Base-by-base conservation (phyloP, 1,140 invertebrate species). In the Cryptotermes secundus region DNA sequence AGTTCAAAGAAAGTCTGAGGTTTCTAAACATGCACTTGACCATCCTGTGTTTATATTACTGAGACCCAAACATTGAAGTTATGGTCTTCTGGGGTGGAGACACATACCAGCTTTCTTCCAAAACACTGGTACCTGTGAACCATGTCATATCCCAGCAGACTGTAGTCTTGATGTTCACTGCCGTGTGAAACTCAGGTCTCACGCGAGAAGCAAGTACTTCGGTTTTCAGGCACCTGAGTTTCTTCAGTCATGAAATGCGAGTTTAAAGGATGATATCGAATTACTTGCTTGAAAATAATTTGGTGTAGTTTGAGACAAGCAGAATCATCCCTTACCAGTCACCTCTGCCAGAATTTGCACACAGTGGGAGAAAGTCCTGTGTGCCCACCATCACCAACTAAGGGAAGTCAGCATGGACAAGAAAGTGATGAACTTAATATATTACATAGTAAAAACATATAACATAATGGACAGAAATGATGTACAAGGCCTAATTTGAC, bases 401-500 rank as follows among this genome's bases (percentile, higher is more conserved):
- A 16, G 45, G 19, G 19, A 49, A 49, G 81, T 53, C 35, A 26
- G 31, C 42, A 45, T 34, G 26, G 38, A 34, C 81, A 82, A 36
- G 31, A 36, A 42, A 42, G 42, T 31, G n/a, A 53, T 49, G 80
- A 10, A 81, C 10, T 81, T n/a, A 35, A 16, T 34, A 34, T 22
- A 80, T 34, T 80, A 80, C 16, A 34, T 80, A 35, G 19, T 80
- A 80, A 34, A 80, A 34, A 80, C 1, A 22, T 49, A 16, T 80
- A 80, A n/a, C 79, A 34, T 65, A 59, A 38, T 83, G 53, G 83
- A 79, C 34, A 79, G 26, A 83, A 83, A 83, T 79, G 59, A 83
- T 83, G 36, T 72, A 35, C 36, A 38, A 83, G 83, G 83, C 83
- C 83, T 83, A 83, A 83, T 83, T 83, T 83, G 83, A 83, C 83